Conservation (phyloP, 2,113 vertebrate genomes). For the Collichthys lucidus region DNA sequence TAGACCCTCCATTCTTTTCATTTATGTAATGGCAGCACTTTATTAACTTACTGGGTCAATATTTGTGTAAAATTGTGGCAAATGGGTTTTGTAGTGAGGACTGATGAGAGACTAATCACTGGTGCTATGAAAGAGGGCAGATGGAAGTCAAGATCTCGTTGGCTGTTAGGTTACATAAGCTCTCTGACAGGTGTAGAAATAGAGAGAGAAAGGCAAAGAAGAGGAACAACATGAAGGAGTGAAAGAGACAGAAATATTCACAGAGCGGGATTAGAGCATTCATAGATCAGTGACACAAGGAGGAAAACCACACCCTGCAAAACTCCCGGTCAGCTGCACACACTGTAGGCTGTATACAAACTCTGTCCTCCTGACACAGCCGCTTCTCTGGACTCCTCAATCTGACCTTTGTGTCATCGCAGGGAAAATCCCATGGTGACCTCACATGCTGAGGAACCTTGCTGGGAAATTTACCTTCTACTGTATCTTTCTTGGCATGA, state of each 20-base stretch:
- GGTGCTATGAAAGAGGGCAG: slow-evolving; percentile 40
- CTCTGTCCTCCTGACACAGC: not conserved
- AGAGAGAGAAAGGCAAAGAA: slow-evolving; percentile 28
- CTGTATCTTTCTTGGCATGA: slow-evolving; percentile 8
- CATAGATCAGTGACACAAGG: slow-evolving; percentile 23
- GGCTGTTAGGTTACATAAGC: slow-evolving; percentile 58
- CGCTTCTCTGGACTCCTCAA: slow-evolving; percentile 26
- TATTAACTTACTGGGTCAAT: slow-evolving; percentile 14
- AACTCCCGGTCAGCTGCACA: not conserved
- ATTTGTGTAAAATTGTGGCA: slow-evolving; percentile 32
- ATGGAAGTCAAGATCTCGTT: slow-evolving; percentile 47
- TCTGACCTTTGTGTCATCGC: slow-evolving; percentile 64
- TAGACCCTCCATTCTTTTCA: slow-evolving; percentile 15
- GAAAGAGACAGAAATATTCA: slow-evolving; percentile 27
- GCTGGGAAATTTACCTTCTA: slow-evolving; percentile 45
- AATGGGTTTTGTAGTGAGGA: slow-evolving; percentile 50
- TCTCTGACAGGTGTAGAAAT: slow-evolving; percentile 52
- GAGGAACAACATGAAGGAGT: slow-evolving; percentile 38
- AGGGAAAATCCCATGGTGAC: slow-evolving; percentile 56
- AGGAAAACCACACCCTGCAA: slow-evolving; percentile 36
- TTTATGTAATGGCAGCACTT: slow-evolving; percentile 20
- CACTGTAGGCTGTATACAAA: not conserved
- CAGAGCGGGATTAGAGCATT: not conserved
- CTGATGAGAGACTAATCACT: slow-evolving; percentile 50
- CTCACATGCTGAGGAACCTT: slow-evolving; percentile 36